Evolutionary conservation across 2,797 vertebrate genomes (phyloP), one percentile per base, ranked within the genome.

Genomic region (Siniperca scherzeri): DNA sequence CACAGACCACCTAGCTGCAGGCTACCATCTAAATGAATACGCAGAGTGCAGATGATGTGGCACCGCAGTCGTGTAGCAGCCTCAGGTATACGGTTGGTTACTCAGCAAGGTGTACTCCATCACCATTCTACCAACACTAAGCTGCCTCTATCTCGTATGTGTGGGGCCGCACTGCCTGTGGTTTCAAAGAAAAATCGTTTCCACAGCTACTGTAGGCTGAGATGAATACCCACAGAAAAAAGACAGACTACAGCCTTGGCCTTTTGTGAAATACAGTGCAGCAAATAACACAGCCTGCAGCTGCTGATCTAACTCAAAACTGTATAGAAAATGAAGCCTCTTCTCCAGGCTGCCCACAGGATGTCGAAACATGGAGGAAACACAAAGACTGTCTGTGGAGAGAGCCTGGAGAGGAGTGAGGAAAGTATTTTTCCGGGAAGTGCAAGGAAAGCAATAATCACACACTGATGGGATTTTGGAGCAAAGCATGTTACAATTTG

Each of bases 231-330:
- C 33, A 57, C 46, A 59, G 50, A 74, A 57, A 62, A 71, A 57
- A n/a, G 69, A 71, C 25, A 69, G 7, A 74, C 40, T 62, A 71
- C 61, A 74, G 75, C 65, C 78, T 70, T 74, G 64, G 77, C 56
- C 46, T 68, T 84, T 85, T 76, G 74, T 70, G 67, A 83, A 87
- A 77, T 25, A 83, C 70, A 88, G 79, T 55, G 66, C 81, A 87
- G 75, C 74, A 70, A 82, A 83, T 78, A 77, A 76, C 74, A 77
- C 42, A 70, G 79, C 66, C 56, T 1, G n/a, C 71, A 80, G 84
- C 82, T 75, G 50, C 70, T 68, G 73, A 70, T 82, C 16, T 3
- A 59, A 53, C 60, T 69, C 5, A 11, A 48, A 59, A 79, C 36
- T 59, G 56, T 55, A 62, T 1, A 30, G 77, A 74, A 83, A 79